These are phyloP conservation scores for Pocillopora damicornis DNA, from an alignment of 64 coral and sea anemone species.

Conservation along the genomic window DNA sequence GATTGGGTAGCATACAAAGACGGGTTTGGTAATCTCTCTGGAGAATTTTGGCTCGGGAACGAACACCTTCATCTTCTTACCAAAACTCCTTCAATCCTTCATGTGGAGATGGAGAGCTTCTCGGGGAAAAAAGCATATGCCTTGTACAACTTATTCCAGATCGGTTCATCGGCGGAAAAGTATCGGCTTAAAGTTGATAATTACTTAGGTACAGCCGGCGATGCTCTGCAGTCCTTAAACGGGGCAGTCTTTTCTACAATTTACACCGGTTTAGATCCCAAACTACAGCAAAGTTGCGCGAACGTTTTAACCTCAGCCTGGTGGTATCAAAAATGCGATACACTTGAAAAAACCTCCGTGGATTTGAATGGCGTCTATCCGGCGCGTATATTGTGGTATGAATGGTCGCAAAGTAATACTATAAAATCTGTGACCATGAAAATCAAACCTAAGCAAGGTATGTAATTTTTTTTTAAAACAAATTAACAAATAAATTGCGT, in stretches of 20 bases:
- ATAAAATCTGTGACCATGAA: background rate
- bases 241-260: background rate
- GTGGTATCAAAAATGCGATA: background rate
- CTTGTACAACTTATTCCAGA: background rate
- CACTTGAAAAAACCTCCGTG: background rate
- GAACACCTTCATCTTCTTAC: background rate
- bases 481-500: no score
- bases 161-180: background rate
- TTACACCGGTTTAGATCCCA: background rate
- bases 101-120: background rate
- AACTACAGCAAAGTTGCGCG: background rate
- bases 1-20: background rate
- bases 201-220: background rate
- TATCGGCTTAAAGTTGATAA: background rate
- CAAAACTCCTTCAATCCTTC: background rate
- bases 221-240: background rate
- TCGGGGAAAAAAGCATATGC: background rate
- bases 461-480: background rate
- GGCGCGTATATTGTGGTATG: background rate
- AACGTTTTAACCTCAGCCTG: background rate
- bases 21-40: background rate
- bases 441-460: conserved; percentile 1
- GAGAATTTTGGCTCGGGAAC: background rate
- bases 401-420: background rate
- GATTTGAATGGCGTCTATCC: background rate